phyloP scores from a whole-genome alignment of 2,113 vertebrate genomes.

The Eulacestoma nigropectus region DNA sequence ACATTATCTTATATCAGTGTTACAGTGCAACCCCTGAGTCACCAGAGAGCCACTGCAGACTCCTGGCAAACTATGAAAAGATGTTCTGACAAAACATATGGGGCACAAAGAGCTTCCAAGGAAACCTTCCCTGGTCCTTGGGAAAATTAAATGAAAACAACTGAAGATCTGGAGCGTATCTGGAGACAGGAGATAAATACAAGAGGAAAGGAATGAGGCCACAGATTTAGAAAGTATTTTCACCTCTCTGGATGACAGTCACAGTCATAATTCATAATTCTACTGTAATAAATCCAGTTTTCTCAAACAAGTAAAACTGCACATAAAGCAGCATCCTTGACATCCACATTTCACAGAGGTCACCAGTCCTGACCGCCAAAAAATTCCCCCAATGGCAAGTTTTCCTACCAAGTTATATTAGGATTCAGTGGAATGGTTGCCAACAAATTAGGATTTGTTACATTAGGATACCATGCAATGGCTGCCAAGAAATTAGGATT shows the following conservation, averaged over 20 bases:
- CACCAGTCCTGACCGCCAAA: neutral
- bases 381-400: neutral
- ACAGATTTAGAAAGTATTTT: neutral
- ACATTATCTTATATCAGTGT: conserved; percentile 9
- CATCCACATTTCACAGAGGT: neutral
- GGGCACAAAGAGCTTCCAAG: neutral
- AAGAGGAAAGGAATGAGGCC: neutral
- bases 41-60: neutral
- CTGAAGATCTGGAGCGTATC: neutral
- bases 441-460: neutral
- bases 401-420: neutral
- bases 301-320: neutral
- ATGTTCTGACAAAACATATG: neutral
- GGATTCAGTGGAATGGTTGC: neutral
- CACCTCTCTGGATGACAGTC: neutral
- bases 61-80: neutral
- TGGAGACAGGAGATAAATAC: neutral
- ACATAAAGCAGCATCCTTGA: neutral
- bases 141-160: neutral
- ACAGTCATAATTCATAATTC: neutral
- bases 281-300: neutral
- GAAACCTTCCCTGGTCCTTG: neutral
- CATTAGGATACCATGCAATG: neutral
- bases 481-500: neutral
- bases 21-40: conserved; percentile 8